Evolutionary conservation across 2,797 vertebrate species (phyloP).

Genomic region (Prunella strophiata): DNA sequence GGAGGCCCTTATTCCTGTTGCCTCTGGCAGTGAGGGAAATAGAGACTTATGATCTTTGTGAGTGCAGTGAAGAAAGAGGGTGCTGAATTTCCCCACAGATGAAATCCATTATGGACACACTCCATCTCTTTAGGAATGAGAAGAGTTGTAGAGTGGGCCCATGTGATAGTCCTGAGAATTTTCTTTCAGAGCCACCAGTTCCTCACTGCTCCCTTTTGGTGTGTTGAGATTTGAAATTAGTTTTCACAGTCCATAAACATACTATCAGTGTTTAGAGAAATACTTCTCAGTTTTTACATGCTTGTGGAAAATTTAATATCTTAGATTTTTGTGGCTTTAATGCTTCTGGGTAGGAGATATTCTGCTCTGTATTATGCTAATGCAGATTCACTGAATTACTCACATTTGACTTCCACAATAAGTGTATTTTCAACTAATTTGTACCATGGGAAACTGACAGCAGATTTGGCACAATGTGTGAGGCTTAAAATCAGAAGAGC

Average conservation of each 20-base stretch:
- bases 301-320: background rate
- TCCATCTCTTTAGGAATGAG: background rate
- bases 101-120: background rate
- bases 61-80: background rate
- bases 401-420: constrained; percentile 22
- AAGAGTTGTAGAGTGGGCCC: background rate
- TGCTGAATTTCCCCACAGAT: background rate
- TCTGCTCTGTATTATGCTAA: background rate
- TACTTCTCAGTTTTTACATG: background rate
- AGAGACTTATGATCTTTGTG: background rate
- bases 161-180: background rate
- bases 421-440: constrained; percentile 38
- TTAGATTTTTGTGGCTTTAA: background rate
- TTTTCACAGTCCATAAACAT: constrained; percentile 46
- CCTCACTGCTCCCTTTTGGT: background rate
- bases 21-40: background rate
- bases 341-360: background rate
- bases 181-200: constrained; percentile 31
- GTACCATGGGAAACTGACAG: constrained; percentile 30
- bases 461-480: constrained; percentile 8
- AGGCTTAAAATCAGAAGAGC: background rate
- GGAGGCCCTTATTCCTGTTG: background rate
- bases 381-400: constrained; percentile 25
- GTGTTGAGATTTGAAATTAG: constrained; percentile 20
- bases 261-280: constrained; percentile 8